Conservation (phyloP, 2,113 vertebrate genomes). For the Abramis brama region DNA sequence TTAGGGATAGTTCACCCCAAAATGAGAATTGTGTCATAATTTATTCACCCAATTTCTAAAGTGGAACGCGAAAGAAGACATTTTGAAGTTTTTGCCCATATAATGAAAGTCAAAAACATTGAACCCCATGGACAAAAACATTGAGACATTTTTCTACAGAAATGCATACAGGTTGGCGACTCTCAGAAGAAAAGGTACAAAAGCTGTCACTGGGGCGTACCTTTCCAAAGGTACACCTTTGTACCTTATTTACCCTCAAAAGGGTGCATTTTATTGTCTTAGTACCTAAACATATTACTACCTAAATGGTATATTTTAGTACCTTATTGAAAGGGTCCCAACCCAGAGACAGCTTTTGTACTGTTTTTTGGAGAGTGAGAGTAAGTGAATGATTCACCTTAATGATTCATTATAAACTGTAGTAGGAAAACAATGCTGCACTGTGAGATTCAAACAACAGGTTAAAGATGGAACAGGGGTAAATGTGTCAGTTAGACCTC, state of each 20-base stretch:
- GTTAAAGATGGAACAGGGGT: constrained; percentile 33
- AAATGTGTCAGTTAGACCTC: constrained; percentile 31
- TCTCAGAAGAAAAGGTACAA: too few species aligned
- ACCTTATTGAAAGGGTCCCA: too few species aligned
- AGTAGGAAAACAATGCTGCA: background rate
- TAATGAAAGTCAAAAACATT: background rate
- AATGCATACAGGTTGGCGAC: background rate
- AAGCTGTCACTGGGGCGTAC: too few species aligned
- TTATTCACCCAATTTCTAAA: background rate
- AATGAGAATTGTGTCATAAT: background rate
- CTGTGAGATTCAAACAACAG: constrained; percentile 13
- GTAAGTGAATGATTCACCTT: background rate
- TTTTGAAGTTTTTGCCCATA: background rate
- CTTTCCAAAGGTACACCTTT: too few species aligned
- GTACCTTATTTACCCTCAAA: too few species aligned
- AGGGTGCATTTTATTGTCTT: too few species aligned
- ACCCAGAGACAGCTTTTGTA: too few species aligned
- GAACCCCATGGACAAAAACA: background rate
- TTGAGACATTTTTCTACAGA: background rate
- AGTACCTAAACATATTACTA: too few species aligned
- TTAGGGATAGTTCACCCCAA: background rate
- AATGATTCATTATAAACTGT: background rate
- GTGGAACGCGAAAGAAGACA: background rate
- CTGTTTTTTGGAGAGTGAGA: background rate
- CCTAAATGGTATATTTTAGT: too few species aligned